phyloP scores from a whole-genome alignment of 2,888 invertebrate genomes.

The Sturmia bella region DNA sequence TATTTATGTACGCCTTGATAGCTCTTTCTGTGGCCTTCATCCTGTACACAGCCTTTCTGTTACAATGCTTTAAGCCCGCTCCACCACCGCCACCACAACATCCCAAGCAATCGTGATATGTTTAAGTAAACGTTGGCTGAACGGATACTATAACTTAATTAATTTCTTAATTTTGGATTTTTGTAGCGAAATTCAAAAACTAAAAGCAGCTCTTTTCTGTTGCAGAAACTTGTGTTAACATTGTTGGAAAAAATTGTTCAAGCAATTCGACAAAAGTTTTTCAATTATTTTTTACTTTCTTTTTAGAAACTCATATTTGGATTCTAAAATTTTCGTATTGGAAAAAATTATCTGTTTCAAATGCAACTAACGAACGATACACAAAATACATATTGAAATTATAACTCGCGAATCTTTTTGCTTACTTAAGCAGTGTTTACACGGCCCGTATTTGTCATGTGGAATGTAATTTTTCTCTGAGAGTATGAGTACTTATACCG shows the following conservation, averaged over 20 bases:
- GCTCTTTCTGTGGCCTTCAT: slow-evolving; percentile 93
- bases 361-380: slow-evolving; percentile 47
- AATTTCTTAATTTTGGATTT: slow-evolving; percentile 36
- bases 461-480: too few relatives aligned
- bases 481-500: too few relatives aligned
- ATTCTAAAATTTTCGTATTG: slow-evolving; percentile 11
- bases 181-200: slow-evolving; percentile 32
- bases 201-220: background rate
- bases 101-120: slow-evolving; percentile 81
- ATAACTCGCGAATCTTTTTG: slow-evolving; percentile 29
- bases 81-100: slow-evolving; percentile 84
- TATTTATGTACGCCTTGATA: slow-evolving; percentile 96
- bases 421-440: background rate
- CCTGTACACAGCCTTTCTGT: slow-evolving; percentile 93
- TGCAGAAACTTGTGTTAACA: background rate
- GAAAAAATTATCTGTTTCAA: background rate
- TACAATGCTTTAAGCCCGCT: slow-evolving; percentile 93
- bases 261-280: slow-evolving; percentile 13
- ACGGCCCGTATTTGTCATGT: too few relatives aligned
- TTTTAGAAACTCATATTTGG: slow-evolving; percentile 10
- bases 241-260: slow-evolving; percentile 11
- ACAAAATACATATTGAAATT: slow-evolving; percentile 30
- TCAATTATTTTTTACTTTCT: slow-evolving; percentile 12
- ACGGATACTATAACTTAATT: slow-evolving; percentile 26
- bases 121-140: slow-evolving; percentile 61